Percentiles rank a stretch among this genome's conserved stretches.
Evolutionary conservation across 2,113 vertebrate species (phyloP).

Genomic region (Neomonachus schauinslandi): DNA sequence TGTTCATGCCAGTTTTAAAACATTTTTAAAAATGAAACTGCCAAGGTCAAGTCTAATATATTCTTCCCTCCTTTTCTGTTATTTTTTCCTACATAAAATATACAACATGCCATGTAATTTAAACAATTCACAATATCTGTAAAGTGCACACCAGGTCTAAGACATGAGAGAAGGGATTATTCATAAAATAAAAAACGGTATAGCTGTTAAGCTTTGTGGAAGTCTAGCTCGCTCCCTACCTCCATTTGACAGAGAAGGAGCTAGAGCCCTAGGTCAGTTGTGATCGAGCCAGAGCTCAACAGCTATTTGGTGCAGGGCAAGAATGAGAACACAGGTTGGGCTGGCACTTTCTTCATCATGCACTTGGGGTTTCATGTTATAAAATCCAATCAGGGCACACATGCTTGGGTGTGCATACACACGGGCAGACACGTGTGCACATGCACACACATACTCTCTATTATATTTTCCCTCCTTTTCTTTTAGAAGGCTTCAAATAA

Average conservation of each 20-base stretch:
- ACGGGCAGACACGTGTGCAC: fast-evolving
- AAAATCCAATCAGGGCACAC: neutral
- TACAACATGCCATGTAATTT: neutral
- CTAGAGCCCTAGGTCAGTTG: neutral
- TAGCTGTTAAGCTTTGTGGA: neutral
- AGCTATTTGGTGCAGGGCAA: neutral
- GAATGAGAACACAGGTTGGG: neutral
- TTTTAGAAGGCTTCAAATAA: neutral
- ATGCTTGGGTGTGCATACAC: fast-evolving
- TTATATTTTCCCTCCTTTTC: neutral
- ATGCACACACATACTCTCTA: neutral
- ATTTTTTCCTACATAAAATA: constrained; percentile 12
- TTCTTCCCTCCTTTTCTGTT: neutral
- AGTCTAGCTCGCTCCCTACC: neutral
- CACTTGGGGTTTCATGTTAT: neutral
- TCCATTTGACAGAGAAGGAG: neutral
- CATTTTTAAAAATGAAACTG: constrained; percentile 31
- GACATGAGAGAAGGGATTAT: neutral
- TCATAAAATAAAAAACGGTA: constrained; percentile 7
- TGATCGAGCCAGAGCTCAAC: neutral
- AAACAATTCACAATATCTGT: neutral
- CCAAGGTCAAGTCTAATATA: constrained; percentile 64
- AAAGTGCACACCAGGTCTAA: neutral
- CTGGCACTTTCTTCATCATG: neutral
- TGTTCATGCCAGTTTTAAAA: constrained; percentile 66